These are phyloP conservation scores for Sminthurinus signatus DNA, from an alignment of 1,140 invertebrate genomes.

Conservation along the genomic window DNA sequence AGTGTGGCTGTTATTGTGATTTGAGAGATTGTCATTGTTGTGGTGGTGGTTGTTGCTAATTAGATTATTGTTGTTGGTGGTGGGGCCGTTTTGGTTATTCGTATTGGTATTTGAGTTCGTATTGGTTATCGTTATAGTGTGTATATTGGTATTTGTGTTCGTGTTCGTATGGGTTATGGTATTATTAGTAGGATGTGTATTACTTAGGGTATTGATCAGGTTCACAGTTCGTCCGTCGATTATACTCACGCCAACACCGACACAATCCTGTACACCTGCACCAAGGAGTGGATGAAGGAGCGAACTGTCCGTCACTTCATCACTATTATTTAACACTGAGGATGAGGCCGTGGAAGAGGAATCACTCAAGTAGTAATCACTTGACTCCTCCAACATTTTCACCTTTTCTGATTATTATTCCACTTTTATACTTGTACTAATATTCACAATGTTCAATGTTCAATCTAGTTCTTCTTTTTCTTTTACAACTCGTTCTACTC, in stretches of 20 bases:
- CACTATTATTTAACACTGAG: slow-evolving; percentile 22
- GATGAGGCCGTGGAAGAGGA: slow-evolving; percentile 40
- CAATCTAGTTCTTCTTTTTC: too few relatives aligned
- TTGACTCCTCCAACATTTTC: slow-evolving; percentile 41
- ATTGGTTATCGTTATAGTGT: not conserved
- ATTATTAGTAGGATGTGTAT: not conserved
- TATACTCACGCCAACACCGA: not conserved
- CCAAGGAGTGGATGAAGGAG: not conserved
- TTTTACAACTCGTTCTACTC: too few relatives aligned
- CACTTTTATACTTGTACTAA: not conserved
- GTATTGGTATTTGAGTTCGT: not conserved
- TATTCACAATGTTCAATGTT: too few relatives aligned
- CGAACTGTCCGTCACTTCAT: slow-evolving; percentile 19
- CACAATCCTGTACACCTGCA: not conserved
- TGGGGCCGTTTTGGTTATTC: not conserved
- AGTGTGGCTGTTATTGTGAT: slow-evolving; percentile 8
- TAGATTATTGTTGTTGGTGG: slow-evolving; percentile 18
- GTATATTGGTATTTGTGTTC: not conserved
- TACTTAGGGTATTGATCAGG: not conserved
- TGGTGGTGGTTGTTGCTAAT: too few relatives aligned
- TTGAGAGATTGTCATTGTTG: not conserved
- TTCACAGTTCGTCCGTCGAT: not conserved
- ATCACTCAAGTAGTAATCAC: slow-evolving; percentile 41
- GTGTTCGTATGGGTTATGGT: not conserved
- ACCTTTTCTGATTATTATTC: not conserved